Conservation (phyloP, 2,888 invertebrate genomes). For the Dastarcus helophoroides region DNA sequence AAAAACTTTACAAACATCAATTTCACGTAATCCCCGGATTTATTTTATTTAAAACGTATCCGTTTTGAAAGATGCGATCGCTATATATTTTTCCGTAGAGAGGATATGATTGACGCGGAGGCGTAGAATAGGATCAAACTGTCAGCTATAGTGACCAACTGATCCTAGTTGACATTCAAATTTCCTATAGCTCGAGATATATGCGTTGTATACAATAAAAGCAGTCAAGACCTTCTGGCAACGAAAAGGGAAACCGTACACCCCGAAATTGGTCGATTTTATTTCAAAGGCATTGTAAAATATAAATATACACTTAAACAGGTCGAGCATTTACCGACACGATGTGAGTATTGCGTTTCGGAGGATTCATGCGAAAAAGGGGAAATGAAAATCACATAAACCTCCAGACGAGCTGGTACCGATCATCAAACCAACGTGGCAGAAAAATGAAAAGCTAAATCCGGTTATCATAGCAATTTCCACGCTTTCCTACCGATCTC, state of each 20-base stretch:
- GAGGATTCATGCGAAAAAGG: conserved; percentile 15
- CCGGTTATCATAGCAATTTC: conserved; percentile 43
- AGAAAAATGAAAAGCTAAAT: conserved; percentile 44
- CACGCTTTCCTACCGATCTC: conserved; percentile 18
- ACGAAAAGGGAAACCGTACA: conserved; percentile 22
- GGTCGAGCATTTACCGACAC: neutral
- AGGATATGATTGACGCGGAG: conserved; percentile 12
- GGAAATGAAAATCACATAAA: conserved; percentile 33
- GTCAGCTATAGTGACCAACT: conserved; percentile 27
- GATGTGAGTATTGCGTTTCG: conserved; percentile 14
- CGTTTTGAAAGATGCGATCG: too few species aligned
- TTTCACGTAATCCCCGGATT: too few species aligned
- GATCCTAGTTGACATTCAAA: conserved; percentile 41
- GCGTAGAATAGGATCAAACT: conserved; percentile 23
- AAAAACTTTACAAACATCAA: too few species aligned
- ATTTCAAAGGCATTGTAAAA: conserved; percentile 12
- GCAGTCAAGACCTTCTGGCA: conserved; percentile 20
- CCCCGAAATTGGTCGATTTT: conserved; percentile 12
- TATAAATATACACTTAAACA: conserved; percentile 8
- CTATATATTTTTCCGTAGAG: too few species aligned
- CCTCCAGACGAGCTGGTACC: conserved; percentile 24
- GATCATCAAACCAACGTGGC: conserved; percentile 40
- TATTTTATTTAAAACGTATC: too few species aligned
- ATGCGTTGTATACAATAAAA: conserved; percentile 31
- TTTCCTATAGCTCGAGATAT: conserved; percentile 35